Percentiles rank a stretch among this genome's conserved stretches.
Evolutionary conservation across 2,797 vertebrate genomes (phyloP).

Genomic region (Channa striata): DNA sequence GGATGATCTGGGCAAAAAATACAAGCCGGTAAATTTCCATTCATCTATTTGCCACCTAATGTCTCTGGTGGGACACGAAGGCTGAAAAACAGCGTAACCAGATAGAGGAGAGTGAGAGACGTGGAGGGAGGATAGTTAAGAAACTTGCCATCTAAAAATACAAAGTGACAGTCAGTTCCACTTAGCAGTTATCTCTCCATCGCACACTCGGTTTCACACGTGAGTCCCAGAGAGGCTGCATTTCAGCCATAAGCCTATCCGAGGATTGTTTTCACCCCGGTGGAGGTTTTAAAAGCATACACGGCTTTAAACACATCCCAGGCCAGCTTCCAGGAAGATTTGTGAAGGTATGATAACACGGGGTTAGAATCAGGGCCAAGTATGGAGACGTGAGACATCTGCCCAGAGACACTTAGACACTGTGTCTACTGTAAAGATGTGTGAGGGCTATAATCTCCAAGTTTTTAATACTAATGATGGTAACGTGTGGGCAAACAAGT

Average conservation of each 20-base stretch:
- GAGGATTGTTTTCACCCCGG: constrained; percentile 61
- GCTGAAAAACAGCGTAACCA: constrained; percentile 44
- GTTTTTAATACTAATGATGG: background rate
- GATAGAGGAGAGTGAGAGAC: constrained; percentile 46
- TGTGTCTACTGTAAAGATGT: constrained; percentile 2
- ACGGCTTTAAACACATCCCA: constrained; percentile 44
- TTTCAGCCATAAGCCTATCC: constrained; percentile 43
- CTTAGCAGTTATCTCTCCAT: constrained; percentile 64
- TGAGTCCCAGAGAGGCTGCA: constrained; percentile 51
- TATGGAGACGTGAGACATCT: constrained; percentile 41
- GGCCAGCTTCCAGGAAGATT: constrained; percentile 27
- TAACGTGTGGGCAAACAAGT: background rate
- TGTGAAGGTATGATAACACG: constrained; percentile 52
- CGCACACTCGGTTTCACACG: constrained; percentile 67
- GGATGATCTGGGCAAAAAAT: constrained; percentile 28
- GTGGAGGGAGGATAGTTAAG: constrained; percentile 48
- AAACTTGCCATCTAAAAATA: constrained; percentile 73
- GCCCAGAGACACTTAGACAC: constrained; percentile 43
- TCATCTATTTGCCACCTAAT: constrained; percentile 43
- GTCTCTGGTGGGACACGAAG: constrained; percentile 45
- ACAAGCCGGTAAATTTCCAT: constrained; percentile 30
- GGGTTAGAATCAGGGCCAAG: constrained; percentile 58
- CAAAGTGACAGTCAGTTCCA: constrained; percentile 58
- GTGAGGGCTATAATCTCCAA: background rate
- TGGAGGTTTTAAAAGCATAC: constrained; percentile 53